A percentile compares a stretch with the other conserved stretches of the same genome.
phyloP scores from a whole-genome alignment of 2,113 vertebrate species.

The Carassius auratus region DNA sequence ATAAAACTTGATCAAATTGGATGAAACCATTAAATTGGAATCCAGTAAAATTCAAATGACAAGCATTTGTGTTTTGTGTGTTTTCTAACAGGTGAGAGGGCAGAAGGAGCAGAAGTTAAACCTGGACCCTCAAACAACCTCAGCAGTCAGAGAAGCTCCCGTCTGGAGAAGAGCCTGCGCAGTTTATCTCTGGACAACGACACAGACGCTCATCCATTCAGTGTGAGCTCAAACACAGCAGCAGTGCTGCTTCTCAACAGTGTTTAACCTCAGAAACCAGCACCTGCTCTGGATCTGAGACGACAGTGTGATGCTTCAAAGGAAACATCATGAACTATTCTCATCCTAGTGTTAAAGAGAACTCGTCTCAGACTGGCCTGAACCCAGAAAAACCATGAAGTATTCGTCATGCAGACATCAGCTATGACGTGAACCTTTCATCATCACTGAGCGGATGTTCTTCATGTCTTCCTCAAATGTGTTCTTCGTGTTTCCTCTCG shows the following conservation, averaged over 20 bases:
- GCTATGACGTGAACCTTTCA: conserved; percentile 20
- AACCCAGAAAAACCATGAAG: conserved; percentile 3
- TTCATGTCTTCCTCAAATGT: background rate
- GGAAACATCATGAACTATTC: background rate
- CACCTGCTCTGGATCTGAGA: background rate
- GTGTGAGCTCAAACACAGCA: conserved; percentile 48
- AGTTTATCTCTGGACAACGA: conserved; percentile 66
- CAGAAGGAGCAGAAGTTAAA: conserved; percentile 73
- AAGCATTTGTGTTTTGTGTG: conserved; percentile 11
- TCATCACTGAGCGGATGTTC: conserved; percentile 11
- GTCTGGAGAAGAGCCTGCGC: conserved; percentile 63
- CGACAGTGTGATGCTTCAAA: background rate
- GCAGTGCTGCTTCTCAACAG: conserved; percentile 64
- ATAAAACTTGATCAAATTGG: no score
- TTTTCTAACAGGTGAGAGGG: conserved; percentile 71
- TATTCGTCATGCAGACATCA: conserved; percentile 15
- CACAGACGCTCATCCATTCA: conserved; percentile 42
- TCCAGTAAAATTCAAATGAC: background rate
- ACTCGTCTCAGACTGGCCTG: background rate
- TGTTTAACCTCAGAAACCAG: conserved; percentile 49
- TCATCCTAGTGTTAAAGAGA: conserved; percentile 21
- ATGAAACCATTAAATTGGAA: background rate
- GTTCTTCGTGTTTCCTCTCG: background rate
- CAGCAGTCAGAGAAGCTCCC: conserved; percentile 34
- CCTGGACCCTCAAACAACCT: conserved; percentile 13